phyloP scores from a whole-genome alignment of 2,797 vertebrate species.

The Streptopelia turtur region DNA sequence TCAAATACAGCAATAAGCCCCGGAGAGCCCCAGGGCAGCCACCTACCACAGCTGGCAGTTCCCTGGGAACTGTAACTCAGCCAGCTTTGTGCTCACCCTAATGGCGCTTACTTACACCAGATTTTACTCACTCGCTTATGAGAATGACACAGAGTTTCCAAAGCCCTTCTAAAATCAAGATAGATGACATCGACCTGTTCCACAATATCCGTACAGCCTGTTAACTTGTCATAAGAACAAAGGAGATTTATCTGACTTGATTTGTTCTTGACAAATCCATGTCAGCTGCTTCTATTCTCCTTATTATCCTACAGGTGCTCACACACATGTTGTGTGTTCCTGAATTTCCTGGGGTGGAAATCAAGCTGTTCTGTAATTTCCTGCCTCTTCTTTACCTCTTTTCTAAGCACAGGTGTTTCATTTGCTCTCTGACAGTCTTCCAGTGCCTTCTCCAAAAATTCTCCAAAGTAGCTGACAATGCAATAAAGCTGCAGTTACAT shows the following conservation, averaged over 20 bases:
- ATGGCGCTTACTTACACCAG: neutral
- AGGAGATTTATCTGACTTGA: constrained; percentile 13
- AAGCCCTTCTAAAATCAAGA: constrained; percentile 22
- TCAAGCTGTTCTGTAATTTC: neutral
- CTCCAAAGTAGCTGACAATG: neutral
- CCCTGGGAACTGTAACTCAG: neutral
- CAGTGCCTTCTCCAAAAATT: neutral
- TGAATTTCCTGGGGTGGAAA: neutral
- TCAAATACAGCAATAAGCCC: neutral
- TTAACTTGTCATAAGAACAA: constrained; percentile 24
- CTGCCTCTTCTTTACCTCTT: neutral
- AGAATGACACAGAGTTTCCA: neutral
- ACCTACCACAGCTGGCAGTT: constrained; percentile 35
- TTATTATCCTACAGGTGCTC: neutral
- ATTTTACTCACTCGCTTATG: neutral
- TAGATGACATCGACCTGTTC: neutral
- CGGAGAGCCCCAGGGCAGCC: constrained; percentile 42
- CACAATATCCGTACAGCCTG: neutral
- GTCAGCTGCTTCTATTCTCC: neutral
- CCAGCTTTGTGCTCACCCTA: neutral
- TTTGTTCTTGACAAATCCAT: constrained; percentile 39
- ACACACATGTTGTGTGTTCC: neutral
- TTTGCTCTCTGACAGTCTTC: neutral
- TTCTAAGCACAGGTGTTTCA: neutral
- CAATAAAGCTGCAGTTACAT: neutral